Evolutionary conservation across 2,797 vertebrate species (phyloP).

Genomic region (Alcedo quadribrachys): DNA sequence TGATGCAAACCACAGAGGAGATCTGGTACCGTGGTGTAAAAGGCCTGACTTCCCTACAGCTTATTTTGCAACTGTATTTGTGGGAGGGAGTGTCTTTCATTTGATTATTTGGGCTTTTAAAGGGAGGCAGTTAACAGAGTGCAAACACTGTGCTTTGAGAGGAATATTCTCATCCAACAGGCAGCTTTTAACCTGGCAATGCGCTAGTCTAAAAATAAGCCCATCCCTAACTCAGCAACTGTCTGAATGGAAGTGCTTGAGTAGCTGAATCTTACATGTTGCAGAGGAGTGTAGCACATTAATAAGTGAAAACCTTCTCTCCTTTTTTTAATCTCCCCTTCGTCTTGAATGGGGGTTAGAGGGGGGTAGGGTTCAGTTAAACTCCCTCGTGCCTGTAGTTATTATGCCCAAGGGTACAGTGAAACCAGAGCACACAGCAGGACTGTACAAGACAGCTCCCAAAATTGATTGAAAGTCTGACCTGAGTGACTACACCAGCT

Average conservation of each 20-base stretch:
- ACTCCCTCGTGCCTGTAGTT: background rate
- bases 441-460: background rate
- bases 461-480: fast-evolving
- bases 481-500: background rate
- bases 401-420: background rate
- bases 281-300: background rate
- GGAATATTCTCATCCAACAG: background rate
- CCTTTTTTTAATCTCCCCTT: background rate
- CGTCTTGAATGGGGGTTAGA: background rate
- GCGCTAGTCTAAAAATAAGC: background rate
- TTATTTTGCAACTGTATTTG: background rate
- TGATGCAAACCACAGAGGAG: background rate
- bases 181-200: background rate
- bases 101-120: background rate
- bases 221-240: background rate
- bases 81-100: background rate
- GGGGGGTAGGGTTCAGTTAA: background rate
- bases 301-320: background rate
- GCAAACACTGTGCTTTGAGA: background rate
- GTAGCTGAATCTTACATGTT: background rate
- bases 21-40: fast-evolving
- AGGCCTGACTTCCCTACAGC: background rate
- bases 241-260: background rate
- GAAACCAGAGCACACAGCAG: background rate
- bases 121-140: background rate